phyloP scores from a whole-genome alignment of 2,113 vertebrate genomes.

The Turnix velox region DNA sequence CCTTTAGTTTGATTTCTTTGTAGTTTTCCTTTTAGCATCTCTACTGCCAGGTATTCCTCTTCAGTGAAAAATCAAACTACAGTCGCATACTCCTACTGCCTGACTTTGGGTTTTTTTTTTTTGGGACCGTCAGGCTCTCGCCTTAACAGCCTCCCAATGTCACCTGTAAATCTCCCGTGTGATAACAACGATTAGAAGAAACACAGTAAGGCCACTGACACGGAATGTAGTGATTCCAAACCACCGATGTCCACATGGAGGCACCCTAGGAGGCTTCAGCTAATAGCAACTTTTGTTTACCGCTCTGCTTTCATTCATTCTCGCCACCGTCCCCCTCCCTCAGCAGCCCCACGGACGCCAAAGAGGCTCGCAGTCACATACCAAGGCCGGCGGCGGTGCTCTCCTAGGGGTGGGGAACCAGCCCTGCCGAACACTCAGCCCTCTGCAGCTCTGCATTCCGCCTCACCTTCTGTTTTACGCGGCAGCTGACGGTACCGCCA shows the following conservation, averaged over 20 bases:
- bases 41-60: not conserved
- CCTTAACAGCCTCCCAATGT: not conserved
- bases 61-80: not conserved
- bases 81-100: not conserved
- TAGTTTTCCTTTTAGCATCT: not conserved
- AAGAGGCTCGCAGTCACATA: accelerated
- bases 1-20: not conserved
- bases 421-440: not conserved
- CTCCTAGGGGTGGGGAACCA: accelerated
- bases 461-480: accelerated
- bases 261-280: accelerated
- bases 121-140: not conserved
- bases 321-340: accelerated
- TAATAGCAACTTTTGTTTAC: not conserved
- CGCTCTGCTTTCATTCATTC: not conserved
- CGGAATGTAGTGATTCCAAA: accelerated
- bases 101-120: not conserved
- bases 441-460: accelerated
- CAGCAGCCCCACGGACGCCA: accelerated
- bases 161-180: accelerated
- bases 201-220: accelerated
- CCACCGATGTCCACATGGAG: not conserved
- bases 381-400: not conserved
- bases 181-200: not conserved
- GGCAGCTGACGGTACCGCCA: not conserved